A percentile compares a stretch with the other conserved stretches of the same genome.
Conservation (phyloP, 2,113 vertebrate genomes). For the Malurus alboscapulatus region DNA sequence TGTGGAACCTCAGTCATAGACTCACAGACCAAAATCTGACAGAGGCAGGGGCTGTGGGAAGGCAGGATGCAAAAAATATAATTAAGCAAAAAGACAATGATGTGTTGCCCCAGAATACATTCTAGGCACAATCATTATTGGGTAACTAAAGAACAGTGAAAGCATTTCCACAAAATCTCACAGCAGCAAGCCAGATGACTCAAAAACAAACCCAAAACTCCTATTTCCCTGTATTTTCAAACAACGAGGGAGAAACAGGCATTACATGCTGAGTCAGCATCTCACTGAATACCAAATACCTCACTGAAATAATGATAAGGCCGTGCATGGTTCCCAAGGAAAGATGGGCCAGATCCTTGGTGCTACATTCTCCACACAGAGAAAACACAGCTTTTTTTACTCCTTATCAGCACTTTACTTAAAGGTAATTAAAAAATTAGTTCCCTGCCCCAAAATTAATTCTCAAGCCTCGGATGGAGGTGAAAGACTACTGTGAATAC, state of each 20-base stretch:
- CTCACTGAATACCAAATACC: background rate
- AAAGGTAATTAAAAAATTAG: background rate
- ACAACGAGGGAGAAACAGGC: background rate
- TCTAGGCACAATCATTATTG: background rate
- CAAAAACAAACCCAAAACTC: background rate
- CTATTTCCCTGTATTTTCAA: background rate
- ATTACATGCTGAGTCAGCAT: background rate
- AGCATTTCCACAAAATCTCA: background rate
- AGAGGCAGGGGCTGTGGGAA: background rate
- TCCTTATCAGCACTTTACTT: background rate
- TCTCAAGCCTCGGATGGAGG: background rate
- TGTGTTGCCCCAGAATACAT: background rate
- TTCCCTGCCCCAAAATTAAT: background rate
- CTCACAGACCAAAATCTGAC: background rate
- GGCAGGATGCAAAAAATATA: background rate
- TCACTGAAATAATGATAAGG: background rate
- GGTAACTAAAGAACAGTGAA: background rate
- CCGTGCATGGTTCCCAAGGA: background rate
- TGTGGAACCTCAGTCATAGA: background rate
- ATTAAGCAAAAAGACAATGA: background rate
- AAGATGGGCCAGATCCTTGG: background rate
- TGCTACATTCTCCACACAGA: background rate
- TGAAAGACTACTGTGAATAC: background rate
- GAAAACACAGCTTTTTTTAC: background rate
- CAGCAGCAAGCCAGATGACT: background rate